phyloP scores from a whole-genome alignment of 2,797 vertebrate species.

The Rhyacichthys aspro region DNA sequence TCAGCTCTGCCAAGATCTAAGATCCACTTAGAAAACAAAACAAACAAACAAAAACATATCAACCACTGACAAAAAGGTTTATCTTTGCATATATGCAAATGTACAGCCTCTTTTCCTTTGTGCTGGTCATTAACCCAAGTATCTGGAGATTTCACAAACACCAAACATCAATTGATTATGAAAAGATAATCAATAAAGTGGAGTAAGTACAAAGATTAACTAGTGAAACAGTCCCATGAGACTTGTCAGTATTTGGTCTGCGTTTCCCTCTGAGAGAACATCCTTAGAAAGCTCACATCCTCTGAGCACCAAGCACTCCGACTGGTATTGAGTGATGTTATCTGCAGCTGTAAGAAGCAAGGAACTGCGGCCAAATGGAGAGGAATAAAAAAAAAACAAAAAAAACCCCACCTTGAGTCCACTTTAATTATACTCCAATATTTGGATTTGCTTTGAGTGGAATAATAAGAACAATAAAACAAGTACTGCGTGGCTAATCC shows the following conservation, averaged over 20 bases:
- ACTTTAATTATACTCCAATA: slow-evolving; percentile 59
- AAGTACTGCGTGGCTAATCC: slow-evolving; percentile 61
- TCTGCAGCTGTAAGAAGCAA: slow-evolving; percentile 29
- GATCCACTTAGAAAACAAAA: too few relatives aligned
- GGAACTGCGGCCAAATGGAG: slow-evolving; percentile 28
- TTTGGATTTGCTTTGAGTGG: slow-evolving; percentile 47
- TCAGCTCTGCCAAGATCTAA: too few relatives aligned
- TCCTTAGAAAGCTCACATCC: slow-evolving; percentile 37
- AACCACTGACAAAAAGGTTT: too few relatives aligned
- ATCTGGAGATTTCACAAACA: background rate
- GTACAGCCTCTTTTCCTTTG: too few relatives aligned
- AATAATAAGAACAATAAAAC: slow-evolving; percentile 37
- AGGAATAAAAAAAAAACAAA: slow-evolving; percentile 29
- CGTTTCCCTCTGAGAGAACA: slow-evolving; percentile 40
- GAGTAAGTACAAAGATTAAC: background rate
- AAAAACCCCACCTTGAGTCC: slow-evolving; percentile 47
- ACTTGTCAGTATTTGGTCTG: slow-evolving; percentile 26
- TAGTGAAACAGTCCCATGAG: slow-evolving; percentile 11
- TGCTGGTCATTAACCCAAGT: background rate
- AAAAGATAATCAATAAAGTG: slow-evolving; percentile 2
- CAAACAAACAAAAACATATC: too few relatives aligned
- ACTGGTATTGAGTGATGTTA: slow-evolving; percentile 39
- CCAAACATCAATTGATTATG: background rate
- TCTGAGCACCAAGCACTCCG: slow-evolving; percentile 31
- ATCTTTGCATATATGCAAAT: too few relatives aligned